phyloP scores from a whole-genome alignment of 2,888 invertebrate genomes.

The Drosophila falleni region DNA sequence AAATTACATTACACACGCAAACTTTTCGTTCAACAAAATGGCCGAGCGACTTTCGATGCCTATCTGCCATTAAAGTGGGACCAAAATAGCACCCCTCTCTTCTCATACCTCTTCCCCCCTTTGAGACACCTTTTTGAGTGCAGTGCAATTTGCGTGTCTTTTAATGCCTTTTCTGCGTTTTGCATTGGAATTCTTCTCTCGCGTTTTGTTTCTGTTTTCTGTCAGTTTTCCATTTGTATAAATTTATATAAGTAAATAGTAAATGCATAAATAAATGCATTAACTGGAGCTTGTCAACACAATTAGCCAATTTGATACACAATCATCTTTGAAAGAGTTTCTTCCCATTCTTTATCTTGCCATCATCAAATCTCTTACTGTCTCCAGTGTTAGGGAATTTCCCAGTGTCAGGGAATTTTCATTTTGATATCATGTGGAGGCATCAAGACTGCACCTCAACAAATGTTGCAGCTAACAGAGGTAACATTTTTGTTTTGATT shows the following conservation, averaged over 20 bases:
- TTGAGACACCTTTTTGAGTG: constrained; percentile 9
- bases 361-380: constrained; percentile 2
- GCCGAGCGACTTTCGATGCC: constrained; percentile 64
- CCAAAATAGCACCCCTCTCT: constrained; percentile 41
- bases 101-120: too few species aligned
- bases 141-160: constrained; percentile 58
- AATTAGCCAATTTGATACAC: constrained; percentile 56
- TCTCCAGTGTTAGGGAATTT: constrained; percentile 13
- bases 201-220: constrained; percentile 41
- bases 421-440: constrained; percentile 40
- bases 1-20: constrained; percentile 74
- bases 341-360: constrained; percentile 49
- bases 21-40: constrained; percentile 68
- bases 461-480: constrained; percentile 32
- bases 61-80: constrained; percentile 68
- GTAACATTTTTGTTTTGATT: constrained; percentile 59
- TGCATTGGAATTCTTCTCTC: constrained; percentile 36
- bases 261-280: constrained; percentile 9
- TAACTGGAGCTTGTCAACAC: constrained; percentile 48
- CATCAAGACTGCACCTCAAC: constrained; percentile 18
- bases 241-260: constrained; percentile 2
- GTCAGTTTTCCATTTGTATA: constrained; percentile 1
- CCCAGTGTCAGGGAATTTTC: constrained; percentile 43
- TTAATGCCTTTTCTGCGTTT: constrained; percentile 55
- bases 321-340: constrained; percentile 9